These are phyloP conservation scores for Eristalinus sepulchralis DNA, from an alignment of 2,888 invertebrate species.

Conservation along the genomic window DNA sequence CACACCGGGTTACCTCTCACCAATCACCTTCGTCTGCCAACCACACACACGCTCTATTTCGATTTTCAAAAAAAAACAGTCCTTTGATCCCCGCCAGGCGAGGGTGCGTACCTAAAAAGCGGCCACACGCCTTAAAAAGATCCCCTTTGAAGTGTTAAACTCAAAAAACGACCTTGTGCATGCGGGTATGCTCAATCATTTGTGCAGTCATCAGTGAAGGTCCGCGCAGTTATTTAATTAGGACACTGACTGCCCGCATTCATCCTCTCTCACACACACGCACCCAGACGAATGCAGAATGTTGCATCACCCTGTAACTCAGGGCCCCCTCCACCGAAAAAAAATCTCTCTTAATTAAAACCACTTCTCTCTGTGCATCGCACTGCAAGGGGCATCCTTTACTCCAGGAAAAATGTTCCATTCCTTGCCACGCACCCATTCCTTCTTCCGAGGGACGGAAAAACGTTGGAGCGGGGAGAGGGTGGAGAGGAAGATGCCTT, in stretches of 20 bases:
- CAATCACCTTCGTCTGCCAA: no score
- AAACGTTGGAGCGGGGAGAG: no score
- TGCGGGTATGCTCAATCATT: neutral
- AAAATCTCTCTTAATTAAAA: slow-evolving; percentile 5
- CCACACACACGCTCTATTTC: neutral
- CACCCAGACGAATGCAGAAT: neutral
- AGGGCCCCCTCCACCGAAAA: neutral
- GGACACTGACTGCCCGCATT: neutral
- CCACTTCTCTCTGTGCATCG: neutral
- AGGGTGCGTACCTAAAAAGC: neutral
- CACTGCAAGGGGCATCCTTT: neutral
- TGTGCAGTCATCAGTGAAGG: neutral
- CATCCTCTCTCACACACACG: neutral
- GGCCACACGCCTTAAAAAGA: neutral
- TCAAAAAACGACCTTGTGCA: neutral
- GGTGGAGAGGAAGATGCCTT: neutral
- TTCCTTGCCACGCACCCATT: neutral
- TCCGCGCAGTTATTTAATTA: neutral
- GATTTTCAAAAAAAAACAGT: neutral
- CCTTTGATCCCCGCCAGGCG: neutral
- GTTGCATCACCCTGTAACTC: neutral
- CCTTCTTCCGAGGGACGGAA: neutral
- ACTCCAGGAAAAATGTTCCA: neutral
- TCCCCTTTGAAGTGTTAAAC: neutral
- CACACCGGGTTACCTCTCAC: no score